These are phyloP conservation scores for Brachionus asplanchnoidis DNA, from an alignment of 1,140 invertebrate species.

Conservation along the genomic window DNA sequence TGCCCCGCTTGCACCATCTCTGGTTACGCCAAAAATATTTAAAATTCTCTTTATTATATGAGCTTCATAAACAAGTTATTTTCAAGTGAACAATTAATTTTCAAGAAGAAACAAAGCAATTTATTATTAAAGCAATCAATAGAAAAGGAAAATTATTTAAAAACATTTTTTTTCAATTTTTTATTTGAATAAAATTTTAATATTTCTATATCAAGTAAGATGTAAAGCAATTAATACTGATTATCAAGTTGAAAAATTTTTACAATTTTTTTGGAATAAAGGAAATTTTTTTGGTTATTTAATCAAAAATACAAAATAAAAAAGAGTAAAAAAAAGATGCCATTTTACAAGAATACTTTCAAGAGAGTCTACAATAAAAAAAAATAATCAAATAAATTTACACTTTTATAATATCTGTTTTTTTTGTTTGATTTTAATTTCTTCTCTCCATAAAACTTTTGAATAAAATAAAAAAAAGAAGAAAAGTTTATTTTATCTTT, in stretches of 20 bases:
- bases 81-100: too few relatives aligned
- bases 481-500: neutral
- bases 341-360: conserved; percentile 30
- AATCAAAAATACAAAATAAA: neutral
- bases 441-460: neutral
- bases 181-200: neutral
- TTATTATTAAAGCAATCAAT: too few relatives aligned
- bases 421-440: neutral
- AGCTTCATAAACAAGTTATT: too few relatives aligned
- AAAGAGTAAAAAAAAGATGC: neutral
- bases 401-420: neutral
- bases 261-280: neutral
- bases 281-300: neutral
- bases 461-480: neutral
- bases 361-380: neutral
- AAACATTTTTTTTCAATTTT: neutral
- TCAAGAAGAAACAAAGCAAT: too few relatives aligned
- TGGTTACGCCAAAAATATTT: too few relatives aligned
- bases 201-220: neutral
- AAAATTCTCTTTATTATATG: too few relatives aligned
- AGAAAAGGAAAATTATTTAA: too few relatives aligned
- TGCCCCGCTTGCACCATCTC: too few relatives aligned
- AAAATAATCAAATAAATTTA: neutral
- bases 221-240: neutral
- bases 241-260: neutral